Evolutionary conservation across 2,797 vertebrate species (phyloP).

Genomic region (Ispidina lecontei): DNA sequence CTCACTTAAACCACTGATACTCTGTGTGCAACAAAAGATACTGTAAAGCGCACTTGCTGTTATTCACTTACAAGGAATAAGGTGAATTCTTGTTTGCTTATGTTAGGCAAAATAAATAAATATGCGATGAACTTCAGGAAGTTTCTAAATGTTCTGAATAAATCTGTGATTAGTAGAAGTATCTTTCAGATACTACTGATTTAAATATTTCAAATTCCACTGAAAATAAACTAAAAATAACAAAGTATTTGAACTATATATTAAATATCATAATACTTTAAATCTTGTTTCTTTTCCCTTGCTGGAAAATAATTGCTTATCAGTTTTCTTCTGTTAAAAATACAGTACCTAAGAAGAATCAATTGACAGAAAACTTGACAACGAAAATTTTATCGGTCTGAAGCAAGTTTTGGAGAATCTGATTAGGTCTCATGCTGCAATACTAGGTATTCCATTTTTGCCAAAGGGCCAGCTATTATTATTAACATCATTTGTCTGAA

Average conservation of each 20-base stretch:
- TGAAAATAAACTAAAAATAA: slow-evolving; percentile 4
- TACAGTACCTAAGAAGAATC: slow-evolving; percentile 56
- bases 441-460: slow-evolving; percentile 83
- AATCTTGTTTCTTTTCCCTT: background rate
- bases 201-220: background rate
- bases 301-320: slow-evolving; percentile 36
- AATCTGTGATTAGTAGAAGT: background rate
- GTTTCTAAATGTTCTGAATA: background rate
- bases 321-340: slow-evolving; percentile 66
- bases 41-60: background rate
- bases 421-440: slow-evolving; percentile 82
- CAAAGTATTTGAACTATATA: background rate
- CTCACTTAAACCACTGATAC: background rate
- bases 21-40: background rate
- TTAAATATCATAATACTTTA: slow-evolving; percentile 6
- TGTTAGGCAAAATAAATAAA: background rate
- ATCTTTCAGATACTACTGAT: background rate
- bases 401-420: slow-evolving; percentile 82
- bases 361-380: slow-evolving; percentile 60
- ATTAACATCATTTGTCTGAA: slow-evolving; percentile 99
- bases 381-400: slow-evolving; percentile 73
- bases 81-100: background rate
- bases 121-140: background rate
- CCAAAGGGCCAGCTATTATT: slow-evolving; percentile 94
- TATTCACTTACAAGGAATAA: background rate